These are phyloP conservation scores for Rhynchophorus ferrugineus DNA, from an alignment of 1,140 invertebrate species.

Conservation along the genomic window DNA sequence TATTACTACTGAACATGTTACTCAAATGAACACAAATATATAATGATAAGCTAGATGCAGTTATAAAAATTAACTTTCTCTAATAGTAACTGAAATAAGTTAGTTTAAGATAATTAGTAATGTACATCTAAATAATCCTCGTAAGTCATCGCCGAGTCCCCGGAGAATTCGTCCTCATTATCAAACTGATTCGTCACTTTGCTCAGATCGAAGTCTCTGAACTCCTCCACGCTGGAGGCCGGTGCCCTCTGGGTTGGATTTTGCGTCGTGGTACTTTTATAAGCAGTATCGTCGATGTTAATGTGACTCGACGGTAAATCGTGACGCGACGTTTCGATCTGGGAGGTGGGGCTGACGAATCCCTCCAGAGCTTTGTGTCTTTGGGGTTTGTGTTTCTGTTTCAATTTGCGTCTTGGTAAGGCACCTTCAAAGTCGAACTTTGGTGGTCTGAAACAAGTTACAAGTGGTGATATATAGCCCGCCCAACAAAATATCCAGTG, in stretches of 20 bases:
- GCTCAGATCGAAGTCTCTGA: neutral
- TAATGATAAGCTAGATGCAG: no score
- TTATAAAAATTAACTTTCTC: no score
- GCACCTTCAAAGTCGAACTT: slow-evolving; percentile 33
- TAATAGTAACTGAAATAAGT: no score
- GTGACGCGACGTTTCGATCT: no score
- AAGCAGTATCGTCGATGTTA: no score
- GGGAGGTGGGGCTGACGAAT: slow-evolving; percentile 19
- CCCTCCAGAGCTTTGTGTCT: slow-evolving; percentile 29
- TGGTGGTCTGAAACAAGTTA: slow-evolving; percentile 27
- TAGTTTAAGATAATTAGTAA: no score
- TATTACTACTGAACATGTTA: no score
- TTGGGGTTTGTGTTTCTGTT: slow-evolving; percentile 27
- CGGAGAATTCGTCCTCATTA: neutral
- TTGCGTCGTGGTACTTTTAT: no score
- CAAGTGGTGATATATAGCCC: neutral
- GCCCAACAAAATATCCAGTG: no score
- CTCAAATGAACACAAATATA: no score
- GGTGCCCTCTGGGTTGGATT: no score
- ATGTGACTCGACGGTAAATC: no score
- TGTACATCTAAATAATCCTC: slow-evolving; percentile 2
- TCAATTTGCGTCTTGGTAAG: slow-evolving; percentile 27
- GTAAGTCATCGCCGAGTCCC: slow-evolving; percentile 1
- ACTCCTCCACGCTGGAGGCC: neutral
- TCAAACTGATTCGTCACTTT: neutral